Evolutionary conservation across 2,797 vertebrate genomes (phyloP), one percentile per base, ranked within the genome.

Genomic region (Bufotes viridis): DNA sequence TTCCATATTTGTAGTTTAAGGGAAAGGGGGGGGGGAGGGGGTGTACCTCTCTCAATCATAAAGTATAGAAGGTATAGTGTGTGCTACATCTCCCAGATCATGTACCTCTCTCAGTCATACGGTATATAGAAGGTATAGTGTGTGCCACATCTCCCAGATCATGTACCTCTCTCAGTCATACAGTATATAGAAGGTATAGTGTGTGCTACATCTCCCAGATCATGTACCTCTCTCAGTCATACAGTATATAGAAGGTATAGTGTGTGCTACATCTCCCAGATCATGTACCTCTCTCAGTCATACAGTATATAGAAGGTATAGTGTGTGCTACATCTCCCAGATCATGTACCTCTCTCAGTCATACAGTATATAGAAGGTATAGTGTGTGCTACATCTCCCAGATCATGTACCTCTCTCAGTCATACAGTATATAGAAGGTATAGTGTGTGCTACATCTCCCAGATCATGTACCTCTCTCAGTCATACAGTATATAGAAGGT

Each of bases 51-150:
- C 22, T 8, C n/a, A 20, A 10, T 11, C 1, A 34, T 75, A 51
- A 9, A 51, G 74, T 17, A 15, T 75, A 60, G n/a, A 83, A 57
- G 60, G 10, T 42, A 75, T 84, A 60, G 26, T 84, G 53, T 17
- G 18, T 8, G 5, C 18, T 14, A 29, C 49, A 18, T 55, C 63
- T 69, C 49, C 60, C 49, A 82, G 29, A 34, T 34, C 34, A 34
- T 34, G 1, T 34, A 1, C n/a, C n/a, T n/a, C n/a, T n/a, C n/a
- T n/a, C 29, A 29, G 9, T n/a, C 1, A 34, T 75, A 51, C 14
- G 26, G 74, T 34, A 29, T 17, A 15, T 75, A 60, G n/a, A 83
- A 57, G 60, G 10, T 42, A 75, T 84, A 60, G 26, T 84, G 53
- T 17, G 18, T 8, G 5, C 18, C 9, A 29, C 49, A 18, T 55